These are phyloP conservation scores for Acronicta leporina DNA, from an alignment of 2,888 invertebrate species.

Conservation along the genomic window DNA sequence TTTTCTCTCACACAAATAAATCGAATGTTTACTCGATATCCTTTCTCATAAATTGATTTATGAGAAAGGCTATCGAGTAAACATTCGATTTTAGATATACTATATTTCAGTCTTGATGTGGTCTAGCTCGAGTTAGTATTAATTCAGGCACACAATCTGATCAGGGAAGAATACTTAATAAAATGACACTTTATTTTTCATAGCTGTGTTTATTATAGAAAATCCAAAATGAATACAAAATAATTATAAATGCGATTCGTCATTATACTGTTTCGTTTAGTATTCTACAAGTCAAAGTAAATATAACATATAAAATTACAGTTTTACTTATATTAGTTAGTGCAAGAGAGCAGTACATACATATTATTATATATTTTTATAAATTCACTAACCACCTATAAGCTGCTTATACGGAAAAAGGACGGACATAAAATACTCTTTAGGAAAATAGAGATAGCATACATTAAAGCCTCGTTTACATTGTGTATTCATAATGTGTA, in stretches of 20 bases:
- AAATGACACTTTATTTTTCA: constrained; percentile 10
- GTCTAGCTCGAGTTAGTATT: too few species aligned
- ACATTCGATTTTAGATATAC: too few species aligned
- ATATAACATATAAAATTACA: constrained; percentile 25
- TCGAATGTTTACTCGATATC: too few species aligned
- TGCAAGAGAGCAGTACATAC: constrained; percentile 52
- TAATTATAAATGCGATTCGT: constrained; percentile 53
- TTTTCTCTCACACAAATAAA: neutral
- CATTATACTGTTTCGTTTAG: constrained; percentile 41
- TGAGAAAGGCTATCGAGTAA: too few species aligned
- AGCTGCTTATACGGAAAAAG: constrained; percentile 51
- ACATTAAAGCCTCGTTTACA: constrained; percentile 16
- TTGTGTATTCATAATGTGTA: neutral
- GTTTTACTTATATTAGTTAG: constrained; percentile 40
- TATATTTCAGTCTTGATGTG: too few species aligned
- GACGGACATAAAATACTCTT: constrained; percentile 52
- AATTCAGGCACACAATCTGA: too few species aligned
- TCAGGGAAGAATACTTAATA: neutral
- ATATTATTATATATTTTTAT: constrained; percentile 22
- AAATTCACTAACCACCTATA: constrained; percentile 45
- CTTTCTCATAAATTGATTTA: too few species aligned
- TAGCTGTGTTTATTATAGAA: constrained; percentile 47
- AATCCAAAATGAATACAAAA: constrained; percentile 37
- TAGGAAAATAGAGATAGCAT: constrained; percentile 22
- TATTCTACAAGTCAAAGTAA: constrained; percentile 33